phyloP scores from a whole-genome alignment of 2,888 invertebrate genomes.

The Petrolisthes cinctipes region DNA sequence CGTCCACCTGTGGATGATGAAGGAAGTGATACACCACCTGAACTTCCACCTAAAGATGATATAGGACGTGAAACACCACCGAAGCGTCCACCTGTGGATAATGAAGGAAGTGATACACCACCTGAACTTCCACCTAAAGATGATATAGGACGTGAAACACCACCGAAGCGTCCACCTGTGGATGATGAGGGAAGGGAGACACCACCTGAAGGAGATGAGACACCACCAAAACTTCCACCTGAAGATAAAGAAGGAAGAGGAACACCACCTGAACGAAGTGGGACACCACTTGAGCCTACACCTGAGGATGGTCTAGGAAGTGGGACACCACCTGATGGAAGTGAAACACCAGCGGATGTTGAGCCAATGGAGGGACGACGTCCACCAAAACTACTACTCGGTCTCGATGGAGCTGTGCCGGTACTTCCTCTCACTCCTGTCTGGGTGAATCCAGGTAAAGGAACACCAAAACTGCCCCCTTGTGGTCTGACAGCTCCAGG shows the following conservation, averaged over 20 bases:
- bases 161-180: background rate
- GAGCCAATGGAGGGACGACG: background rate
- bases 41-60: conserved; percentile 1
- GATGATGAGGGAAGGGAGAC: background rate
- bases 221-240: background rate
- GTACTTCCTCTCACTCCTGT: background rate
- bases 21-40: background rate
- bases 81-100: background rate
- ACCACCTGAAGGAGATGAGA: background rate
- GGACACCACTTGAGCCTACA: conserved; percentile 4
- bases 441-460: conserved; percentile 7
- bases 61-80: background rate
- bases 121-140: background rate
- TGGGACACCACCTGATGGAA: background rate
- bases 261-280: conserved; percentile 12
- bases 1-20: background rate
- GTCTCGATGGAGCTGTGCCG: background rate
- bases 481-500: conserved; percentile 2
- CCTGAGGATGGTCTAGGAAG: background rate
- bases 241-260: background rate
- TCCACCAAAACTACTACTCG: background rate
- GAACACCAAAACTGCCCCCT: conserved; percentile 31
- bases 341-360: background rate
- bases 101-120: background rate
- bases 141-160: background rate